Evolutionary conservation across 2,113 vertebrate genomes (phyloP).

Genomic region (Malurus cyaneus): DNA sequence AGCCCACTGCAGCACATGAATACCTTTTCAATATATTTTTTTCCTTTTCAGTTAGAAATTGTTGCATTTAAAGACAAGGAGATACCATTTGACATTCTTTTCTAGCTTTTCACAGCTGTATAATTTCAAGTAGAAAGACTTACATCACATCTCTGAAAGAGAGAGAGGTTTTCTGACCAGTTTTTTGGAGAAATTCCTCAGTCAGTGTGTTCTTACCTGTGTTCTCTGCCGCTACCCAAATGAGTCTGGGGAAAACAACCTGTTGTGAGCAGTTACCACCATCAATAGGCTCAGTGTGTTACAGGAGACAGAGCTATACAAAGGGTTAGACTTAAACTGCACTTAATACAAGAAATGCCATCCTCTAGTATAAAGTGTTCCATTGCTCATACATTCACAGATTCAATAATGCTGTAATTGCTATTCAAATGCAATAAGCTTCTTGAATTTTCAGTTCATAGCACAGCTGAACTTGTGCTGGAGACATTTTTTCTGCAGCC

Average conservation of each 20-base stretch:
- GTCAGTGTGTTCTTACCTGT: neutral
- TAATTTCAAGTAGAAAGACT: neutral
- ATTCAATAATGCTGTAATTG: neutral
- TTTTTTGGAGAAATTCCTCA: neutral
- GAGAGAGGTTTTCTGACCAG: neutral
- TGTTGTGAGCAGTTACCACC: neutral
- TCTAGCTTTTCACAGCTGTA: neutral
- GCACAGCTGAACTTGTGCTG: neutral
- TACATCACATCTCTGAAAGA: neutral
- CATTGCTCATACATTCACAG: neutral
- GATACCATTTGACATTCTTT: neutral
- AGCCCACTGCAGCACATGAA: neutral
- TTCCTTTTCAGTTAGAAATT: neutral
- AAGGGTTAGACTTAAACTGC: neutral
- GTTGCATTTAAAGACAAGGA: neutral
- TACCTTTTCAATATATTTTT: neutral
- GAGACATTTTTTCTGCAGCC: constrained; percentile 14
- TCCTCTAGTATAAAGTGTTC: neutral
- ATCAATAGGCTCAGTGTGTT: neutral
- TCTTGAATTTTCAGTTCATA: neutral
- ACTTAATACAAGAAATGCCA: neutral
- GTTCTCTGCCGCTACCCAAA: neutral
- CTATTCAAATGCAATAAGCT: constrained; percentile 15
- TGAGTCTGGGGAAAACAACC: neutral
- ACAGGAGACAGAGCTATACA: neutral